Base-by-base conservation (phyloP, 2,113 vertebrate genomes). In the Hylia prasina region DNA sequence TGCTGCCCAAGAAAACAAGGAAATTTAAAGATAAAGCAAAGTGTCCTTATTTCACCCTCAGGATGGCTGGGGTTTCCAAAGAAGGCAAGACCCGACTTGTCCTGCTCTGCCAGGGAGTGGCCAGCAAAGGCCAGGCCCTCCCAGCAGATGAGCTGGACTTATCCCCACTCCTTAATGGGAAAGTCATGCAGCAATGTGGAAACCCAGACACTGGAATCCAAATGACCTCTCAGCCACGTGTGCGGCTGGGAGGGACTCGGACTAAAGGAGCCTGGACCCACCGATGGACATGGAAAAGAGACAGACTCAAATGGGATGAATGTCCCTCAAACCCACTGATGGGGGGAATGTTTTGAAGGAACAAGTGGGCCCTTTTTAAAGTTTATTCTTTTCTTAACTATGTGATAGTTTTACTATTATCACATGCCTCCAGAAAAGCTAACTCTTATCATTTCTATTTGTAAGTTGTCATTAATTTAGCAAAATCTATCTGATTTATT, bases 21-120 rank as follows among this genome's bases (percentile, higher is more conserved):
- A 97, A 97, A 97, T 97, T 96, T 96, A 96, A 96, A 97, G 96
- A 97, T 96, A 96, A 97, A 96, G 93, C 90, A 85, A 90, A 82
- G 68, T 97, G 96, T 97, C 97, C 96, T 96, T 56, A 70, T 83
- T 96, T 97, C 85, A 97, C 96, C 96, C 78, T 79, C 73, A 33
- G 92, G 88, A 92, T 50, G 64, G 60, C 60, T 95, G 78, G 65
- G 45, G 15, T 69, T 96, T 96, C 90, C 90, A 89, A 89, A 89
- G 88, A 60, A 92, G 79, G 72, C 90, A 84, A 75, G 92, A 39
- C 50, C 51, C 0, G 1, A 42, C 68, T 37, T 47, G 85, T 45
- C 80, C 57, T 0, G 3, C 65, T 91, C 45, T 63, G 72, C 39
- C 6, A 21, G 60, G 79, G 70, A 87, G 81, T 3, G 51, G 72